These are phyloP conservation scores for Spinus pinus DNA, from an alignment of 2,797 vertebrate genomes.

Conservation along the genomic window DNA sequence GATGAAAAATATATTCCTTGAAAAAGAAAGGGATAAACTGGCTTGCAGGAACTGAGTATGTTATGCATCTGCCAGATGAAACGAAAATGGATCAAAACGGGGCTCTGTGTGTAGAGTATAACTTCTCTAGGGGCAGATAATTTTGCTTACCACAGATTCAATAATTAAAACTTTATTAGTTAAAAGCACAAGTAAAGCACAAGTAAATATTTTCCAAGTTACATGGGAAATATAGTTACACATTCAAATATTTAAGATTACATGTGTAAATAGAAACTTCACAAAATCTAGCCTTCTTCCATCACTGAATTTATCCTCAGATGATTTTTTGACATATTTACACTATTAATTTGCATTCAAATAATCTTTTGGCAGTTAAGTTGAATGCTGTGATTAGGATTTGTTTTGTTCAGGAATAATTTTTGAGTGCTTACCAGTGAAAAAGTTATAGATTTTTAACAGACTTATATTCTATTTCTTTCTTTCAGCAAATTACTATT, in stretches of 20 bases:
- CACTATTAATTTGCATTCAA: background rate
- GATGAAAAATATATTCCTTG: background rate
- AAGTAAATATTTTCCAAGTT: background rate
- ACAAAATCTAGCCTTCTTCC: background rate
- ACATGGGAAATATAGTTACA: background rate
- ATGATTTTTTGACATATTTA: background rate
- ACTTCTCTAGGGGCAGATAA: background rate
- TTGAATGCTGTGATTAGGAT: slow-evolving; percentile 12
- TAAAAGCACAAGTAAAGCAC: background rate
- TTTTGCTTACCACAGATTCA: background rate
- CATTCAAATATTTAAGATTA: background rate
- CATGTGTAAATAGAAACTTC: background rate
- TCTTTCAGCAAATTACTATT: background rate
- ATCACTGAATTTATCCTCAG: background rate
- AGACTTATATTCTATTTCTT: background rate
- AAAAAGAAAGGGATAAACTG: background rate
- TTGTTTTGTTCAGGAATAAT: background rate
- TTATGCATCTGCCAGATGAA: background rate
- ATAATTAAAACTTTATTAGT: background rate
- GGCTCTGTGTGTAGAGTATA: background rate
- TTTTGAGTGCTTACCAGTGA: background rate
- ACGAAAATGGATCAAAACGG: background rate
- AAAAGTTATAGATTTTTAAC: background rate
- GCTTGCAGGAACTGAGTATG: background rate
- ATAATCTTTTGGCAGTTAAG: background rate